Conservation (phyloP, 2,888 invertebrate species). For the Drosophila meridionalis region DNA sequence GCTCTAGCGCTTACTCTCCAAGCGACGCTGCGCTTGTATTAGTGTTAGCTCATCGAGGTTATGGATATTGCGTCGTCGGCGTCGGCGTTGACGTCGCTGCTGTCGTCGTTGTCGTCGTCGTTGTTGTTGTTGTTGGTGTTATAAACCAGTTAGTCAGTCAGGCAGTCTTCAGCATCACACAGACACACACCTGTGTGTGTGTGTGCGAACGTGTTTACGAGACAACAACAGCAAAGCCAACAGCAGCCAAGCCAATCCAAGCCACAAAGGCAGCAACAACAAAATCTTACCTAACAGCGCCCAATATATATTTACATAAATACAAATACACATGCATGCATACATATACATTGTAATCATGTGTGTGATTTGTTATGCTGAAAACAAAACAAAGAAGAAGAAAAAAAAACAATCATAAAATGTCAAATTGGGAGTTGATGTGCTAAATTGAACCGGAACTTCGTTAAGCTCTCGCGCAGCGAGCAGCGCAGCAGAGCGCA, state of each 20-base stretch:
- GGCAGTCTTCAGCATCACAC: conserved; percentile 75
- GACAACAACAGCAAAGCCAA: conserved; percentile 43
- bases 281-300: conserved; percentile 57
- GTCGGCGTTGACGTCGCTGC: conserved; percentile 26
- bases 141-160: conserved; percentile 73
- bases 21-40: conserved; percentile 44
- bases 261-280: conserved; percentile 24
- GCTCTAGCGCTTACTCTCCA: conserved; percentile 16
- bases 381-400: background rate
- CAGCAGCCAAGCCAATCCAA: conserved; percentile 36
- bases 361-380: conserved; percentile 35
- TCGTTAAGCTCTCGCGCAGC: background rate
- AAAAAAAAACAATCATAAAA: conserved; percentile 32
- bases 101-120: conserved; percentile 14
- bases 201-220: conserved; percentile 71
- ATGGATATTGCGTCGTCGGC: conserved; percentile 75
- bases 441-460: conserved; percentile 59
- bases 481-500: background rate
- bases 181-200: conserved; percentile 24
- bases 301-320: conserved; percentile 41
- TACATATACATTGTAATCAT: conserved; percentile 34
- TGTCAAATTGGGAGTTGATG: conserved; percentile 49
- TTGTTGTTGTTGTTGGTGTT: conserved; percentile 47
- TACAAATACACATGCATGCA: conserved; percentile 6
- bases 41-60: conserved; percentile 78